Conservation (phyloP, 2,888 invertebrate genomes). For the Lasioglossum pauxillum region DNA sequence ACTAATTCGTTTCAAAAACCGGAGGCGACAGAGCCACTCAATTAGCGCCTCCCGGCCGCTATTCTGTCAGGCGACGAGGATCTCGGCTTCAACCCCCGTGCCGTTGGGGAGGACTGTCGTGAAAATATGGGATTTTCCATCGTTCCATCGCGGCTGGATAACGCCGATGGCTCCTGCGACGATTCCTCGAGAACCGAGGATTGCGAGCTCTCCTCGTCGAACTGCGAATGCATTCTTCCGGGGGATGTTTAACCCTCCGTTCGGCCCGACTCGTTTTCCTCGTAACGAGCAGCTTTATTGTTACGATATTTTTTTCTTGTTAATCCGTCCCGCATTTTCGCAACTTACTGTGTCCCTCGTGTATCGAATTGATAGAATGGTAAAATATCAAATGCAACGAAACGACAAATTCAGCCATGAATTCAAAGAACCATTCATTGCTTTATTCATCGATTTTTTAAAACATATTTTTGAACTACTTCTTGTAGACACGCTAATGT, state of each 20-base stretch:
- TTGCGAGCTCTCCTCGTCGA: not conserved
- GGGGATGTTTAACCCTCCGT: not conserved
- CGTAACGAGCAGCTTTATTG: not conserved
- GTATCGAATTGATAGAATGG: too few relatives aligned
- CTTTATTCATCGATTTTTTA: too few relatives aligned
- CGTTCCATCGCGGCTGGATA: constrained; percentile 28
- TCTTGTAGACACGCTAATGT: too few relatives aligned
- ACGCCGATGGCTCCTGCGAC: constrained; percentile 12
- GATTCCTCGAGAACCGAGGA: constrained; percentile 16
- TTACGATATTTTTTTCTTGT: not conserved
- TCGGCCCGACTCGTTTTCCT: not conserved
- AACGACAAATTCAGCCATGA: too few relatives aligned
- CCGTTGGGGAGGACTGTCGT: constrained; percentile 4
- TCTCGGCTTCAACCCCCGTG: constrained; percentile 19
- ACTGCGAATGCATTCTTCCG: not conserved
- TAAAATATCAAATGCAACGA: too few relatives aligned
- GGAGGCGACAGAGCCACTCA: constrained; percentile 65
- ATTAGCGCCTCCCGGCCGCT: constrained; percentile 59
- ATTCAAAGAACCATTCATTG: too few relatives aligned
- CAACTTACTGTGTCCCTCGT: too few relatives aligned
- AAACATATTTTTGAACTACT: too few relatives aligned
- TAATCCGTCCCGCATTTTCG: not conserved
- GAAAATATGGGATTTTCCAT: constrained; percentile 33
- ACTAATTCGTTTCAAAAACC: constrained; percentile 67
- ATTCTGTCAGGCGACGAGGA: constrained; percentile 41